Conservation (phyloP, 2,888 invertebrate genomes). For the Drosophila multiciliata region DNA sequence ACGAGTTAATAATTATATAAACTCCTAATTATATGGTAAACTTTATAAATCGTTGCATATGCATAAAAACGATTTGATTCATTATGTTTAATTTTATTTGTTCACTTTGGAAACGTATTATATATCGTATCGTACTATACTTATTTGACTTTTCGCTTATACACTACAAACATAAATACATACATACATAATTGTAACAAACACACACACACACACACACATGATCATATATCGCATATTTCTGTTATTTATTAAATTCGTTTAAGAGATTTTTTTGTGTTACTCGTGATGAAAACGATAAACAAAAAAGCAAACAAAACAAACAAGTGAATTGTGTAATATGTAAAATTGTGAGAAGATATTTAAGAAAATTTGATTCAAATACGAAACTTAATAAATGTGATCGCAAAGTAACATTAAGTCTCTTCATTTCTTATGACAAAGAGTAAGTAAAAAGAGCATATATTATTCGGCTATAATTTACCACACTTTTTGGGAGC, state of each 20-base stretch:
- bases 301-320: slow-evolving; percentile 44
- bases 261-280: slow-evolving; percentile 75
- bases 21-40: slow-evolving; percentile 33
- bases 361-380: slow-evolving; percentile 77
- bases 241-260: slow-evolving; percentile 79
- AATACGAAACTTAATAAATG: slow-evolving; percentile 83
- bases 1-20: slow-evolving; percentile 31
- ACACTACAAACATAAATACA: slow-evolving; percentile 23
- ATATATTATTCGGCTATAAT: slow-evolving; percentile 17
- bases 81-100: slow-evolving; percentile 61
- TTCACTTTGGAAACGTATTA: slow-evolving; percentile 72
- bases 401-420: slow-evolving; percentile 76
- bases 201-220: slow-evolving; percentile 10
- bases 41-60: slow-evolving; percentile 43
- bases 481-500: slow-evolving; percentile 15
- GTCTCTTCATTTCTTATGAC: neutral
- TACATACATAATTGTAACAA: slow-evolving; percentile 40
- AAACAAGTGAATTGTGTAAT: slow-evolving; percentile 78
- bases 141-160: slow-evolving; percentile 67
- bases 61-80: slow-evolving; percentile 26
- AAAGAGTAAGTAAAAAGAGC: neutral
- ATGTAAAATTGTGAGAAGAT: slow-evolving; percentile 77
- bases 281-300: slow-evolving; percentile 60
- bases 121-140: slow-evolving; percentile 63
- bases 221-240: slow-evolving; percentile 68